Conservation (phyloP, 1,140 invertebrate species). For the Venustaconcha ellipsiformis region DNA sequence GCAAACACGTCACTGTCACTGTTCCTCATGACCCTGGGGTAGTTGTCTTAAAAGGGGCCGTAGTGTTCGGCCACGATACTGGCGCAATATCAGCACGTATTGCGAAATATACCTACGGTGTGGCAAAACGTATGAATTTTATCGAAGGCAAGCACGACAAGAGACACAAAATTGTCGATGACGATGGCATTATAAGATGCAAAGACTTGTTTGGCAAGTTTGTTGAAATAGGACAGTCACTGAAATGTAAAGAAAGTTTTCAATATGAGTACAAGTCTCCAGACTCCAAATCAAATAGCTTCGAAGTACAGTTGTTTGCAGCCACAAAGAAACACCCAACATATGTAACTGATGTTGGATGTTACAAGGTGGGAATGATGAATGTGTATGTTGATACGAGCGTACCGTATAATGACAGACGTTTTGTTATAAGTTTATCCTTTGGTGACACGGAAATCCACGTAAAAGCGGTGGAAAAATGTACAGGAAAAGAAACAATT, state of each 20-base stretch:
- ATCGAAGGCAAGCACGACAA: conserved; percentile 10
- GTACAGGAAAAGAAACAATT: conserved; percentile 6
- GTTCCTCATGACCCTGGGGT: conserved; percentile 6
- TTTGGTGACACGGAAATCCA: conserved; percentile 31
- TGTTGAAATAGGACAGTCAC: conserved; percentile 22
- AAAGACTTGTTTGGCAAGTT: conserved; percentile 25
- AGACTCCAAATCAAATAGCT: conserved; percentile 6
- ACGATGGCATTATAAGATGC: conserved; percentile 11
- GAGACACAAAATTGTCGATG: conserved; percentile 15
- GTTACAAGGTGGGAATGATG: conserved; percentile 14
- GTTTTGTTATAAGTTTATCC: conserved; percentile 20
- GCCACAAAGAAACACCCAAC: conserved; percentile 15
- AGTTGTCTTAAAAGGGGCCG: conserved; percentile 18
- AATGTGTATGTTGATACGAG: conserved; percentile 10
- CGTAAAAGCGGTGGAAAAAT: conserved; percentile 25
- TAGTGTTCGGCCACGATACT: conserved; percentile 11
- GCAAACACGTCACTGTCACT: neutral
- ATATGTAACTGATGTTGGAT: conserved; percentile 23
- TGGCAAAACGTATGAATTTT: conserved; percentile 7
- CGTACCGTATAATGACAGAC: conserved; percentile 7
- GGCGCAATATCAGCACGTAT: neutral
- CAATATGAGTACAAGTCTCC: conserved; percentile 15
- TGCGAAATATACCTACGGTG: neutral
- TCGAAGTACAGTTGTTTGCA: conserved; percentile 18
- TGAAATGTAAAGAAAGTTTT: conserved; percentile 3